Evolutionary conservation across 2,797 vertebrate genomes (phyloP).

Genomic region (Meda fulgida): DNA sequence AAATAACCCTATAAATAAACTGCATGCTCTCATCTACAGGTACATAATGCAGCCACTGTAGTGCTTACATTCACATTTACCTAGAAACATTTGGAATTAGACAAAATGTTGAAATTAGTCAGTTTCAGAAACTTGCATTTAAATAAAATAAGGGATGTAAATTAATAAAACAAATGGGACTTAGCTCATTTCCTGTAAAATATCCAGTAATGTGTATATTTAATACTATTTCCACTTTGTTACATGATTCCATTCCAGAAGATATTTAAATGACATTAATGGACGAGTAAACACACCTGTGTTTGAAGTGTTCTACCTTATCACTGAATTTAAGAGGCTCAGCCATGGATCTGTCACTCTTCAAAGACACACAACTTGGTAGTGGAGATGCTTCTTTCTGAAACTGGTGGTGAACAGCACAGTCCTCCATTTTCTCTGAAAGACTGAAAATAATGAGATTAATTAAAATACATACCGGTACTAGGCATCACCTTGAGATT

Average conservation of each 20-base stretch:
- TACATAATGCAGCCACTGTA: background rate
- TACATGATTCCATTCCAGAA: background rate
- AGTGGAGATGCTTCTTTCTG: background rate
- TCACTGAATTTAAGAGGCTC: constrained; percentile 33
- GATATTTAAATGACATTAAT: background rate
- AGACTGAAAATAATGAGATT: background rate
- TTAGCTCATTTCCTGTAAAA: background rate
- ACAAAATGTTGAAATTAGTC: too few species aligned
- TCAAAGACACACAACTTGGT: constrained; percentile 8
- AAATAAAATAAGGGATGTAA: background rate
- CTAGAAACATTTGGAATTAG: too few species aligned
- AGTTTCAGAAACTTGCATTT: background rate
- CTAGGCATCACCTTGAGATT: too few species aligned
- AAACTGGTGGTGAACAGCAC: background rate
- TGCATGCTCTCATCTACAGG: background rate
- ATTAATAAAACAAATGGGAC: background rate
- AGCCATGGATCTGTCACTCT: constrained; percentile 35
- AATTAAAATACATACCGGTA: too few species aligned
- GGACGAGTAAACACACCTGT: background rate
- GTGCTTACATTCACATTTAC: background rate
- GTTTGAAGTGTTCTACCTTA: too few species aligned
- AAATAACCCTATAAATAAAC: background rate
- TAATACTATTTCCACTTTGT: background rate
- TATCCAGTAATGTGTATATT: background rate
- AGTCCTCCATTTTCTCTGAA: background rate